Conservation (phyloP, 2,797 vertebrate species). For the Diceros bicornis region DNA sequence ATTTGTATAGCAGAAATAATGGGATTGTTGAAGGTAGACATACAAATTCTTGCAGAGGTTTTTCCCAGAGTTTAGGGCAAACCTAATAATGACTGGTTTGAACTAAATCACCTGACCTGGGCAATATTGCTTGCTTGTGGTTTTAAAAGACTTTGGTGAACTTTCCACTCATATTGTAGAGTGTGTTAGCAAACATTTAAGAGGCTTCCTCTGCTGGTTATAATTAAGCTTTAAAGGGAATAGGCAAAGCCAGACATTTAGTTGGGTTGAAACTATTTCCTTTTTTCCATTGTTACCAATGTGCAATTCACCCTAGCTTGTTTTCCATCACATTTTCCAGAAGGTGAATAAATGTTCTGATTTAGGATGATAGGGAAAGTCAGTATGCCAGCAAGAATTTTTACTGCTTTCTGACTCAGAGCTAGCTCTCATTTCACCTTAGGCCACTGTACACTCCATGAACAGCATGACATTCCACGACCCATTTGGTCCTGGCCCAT, state of each 20-base stretch:
- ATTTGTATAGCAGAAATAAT: slow-evolving; percentile 55
- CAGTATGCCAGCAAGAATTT: not conserved
- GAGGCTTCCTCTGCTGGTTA: slow-evolving; percentile 67
- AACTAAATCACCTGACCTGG: not conserved
- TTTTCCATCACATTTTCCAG: slow-evolving; percentile 57
- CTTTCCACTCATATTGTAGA: slow-evolving; percentile 38
- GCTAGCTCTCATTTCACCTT: not conserved
- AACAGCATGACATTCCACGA: not conserved
- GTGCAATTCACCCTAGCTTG: not conserved
- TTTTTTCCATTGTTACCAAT: slow-evolving; percentile 12
- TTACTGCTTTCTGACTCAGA: not conserved
- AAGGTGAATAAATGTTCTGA: slow-evolving; percentile 1
- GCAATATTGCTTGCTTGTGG: slow-evolving; percentile 7
- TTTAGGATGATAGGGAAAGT: not conserved
- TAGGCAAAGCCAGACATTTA: slow-evolving; percentile 53
- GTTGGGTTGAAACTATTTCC: slow-evolving; percentile 33
- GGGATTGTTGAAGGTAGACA: slow-evolving; percentile 13
- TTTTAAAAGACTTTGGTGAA: slow-evolving; percentile 73
- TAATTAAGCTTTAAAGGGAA: slow-evolving; percentile 84
- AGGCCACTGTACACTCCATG: not conserved
- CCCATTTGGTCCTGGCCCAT: not conserved
- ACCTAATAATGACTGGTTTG: slow-evolving; percentile 7
- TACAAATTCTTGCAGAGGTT: slow-evolving; percentile 47
- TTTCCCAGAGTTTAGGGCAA: not conserved
- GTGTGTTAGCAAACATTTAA: slow-evolving; percentile 72